A percentile compares a stretch with the other conserved stretches of the same genome.
Evolutionary conservation across 35 echinoderm and acorn worm species (phyloP).

Genomic region (Patiria miniata): DNA sequence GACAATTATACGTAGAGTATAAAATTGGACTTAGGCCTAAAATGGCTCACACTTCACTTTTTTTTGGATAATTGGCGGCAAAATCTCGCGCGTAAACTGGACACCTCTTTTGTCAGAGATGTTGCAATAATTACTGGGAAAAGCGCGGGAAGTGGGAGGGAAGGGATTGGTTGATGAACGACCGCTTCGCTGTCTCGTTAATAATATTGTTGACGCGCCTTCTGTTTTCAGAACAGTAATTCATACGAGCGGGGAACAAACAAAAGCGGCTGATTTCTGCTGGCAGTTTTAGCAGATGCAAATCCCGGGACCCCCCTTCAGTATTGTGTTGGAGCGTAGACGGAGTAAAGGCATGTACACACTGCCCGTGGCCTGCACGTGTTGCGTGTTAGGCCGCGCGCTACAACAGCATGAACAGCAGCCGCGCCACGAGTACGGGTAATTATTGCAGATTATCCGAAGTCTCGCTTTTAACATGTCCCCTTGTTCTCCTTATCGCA

Average conservation of each 20-base stretch:
- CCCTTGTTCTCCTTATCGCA: constrained; percentile 24
- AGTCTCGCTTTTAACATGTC: neutral
- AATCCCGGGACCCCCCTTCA: neutral
- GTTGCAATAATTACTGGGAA: neutral
- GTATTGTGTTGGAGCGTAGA: neutral
- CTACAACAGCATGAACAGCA: neutral
- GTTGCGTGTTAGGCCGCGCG: neutral
- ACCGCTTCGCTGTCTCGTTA: neutral
- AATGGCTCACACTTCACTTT: no score
- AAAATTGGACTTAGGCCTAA: no score
- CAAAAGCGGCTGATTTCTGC: constrained; percentile 11
- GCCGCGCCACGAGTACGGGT: neutral
- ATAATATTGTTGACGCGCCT: no score
- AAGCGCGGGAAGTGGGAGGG: neutral
- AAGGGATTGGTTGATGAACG: neutral
- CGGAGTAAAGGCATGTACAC: neutral
- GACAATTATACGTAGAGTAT: no score
- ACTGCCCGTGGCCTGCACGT: constrained; percentile 1
- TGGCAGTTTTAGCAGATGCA: constrained; percentile 9
- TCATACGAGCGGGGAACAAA: neutral
- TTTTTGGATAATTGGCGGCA: no score
- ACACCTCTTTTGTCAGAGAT: no score
- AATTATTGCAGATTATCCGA: constrained; percentile 5
- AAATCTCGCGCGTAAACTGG: no score
- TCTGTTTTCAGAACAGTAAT: no score